A percentile compares a stretch with the other conserved stretches of the same genome.
phyloP scores from a whole-genome alignment of 2,113 vertebrate genomes.

The Gymnogyps californianus region DNA sequence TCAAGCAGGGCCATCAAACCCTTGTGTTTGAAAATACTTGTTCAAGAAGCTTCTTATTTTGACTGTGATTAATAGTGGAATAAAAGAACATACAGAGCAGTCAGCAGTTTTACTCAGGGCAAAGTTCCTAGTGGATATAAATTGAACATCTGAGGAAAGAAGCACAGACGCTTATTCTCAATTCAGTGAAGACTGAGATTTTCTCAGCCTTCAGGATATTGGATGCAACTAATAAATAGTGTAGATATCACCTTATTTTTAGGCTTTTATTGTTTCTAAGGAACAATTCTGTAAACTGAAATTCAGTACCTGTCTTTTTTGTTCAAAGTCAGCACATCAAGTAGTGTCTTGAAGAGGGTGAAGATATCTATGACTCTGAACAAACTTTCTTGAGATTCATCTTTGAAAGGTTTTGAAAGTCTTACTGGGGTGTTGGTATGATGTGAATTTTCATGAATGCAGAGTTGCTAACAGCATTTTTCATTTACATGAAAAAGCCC shows the following conservation, averaged over 20 bases:
- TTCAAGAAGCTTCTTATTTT: not conserved
- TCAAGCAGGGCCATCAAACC: not conserved
- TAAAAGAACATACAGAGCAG: not conserved
- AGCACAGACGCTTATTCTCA: not conserved
- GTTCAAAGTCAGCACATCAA: not conserved
- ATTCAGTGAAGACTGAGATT: not conserved
- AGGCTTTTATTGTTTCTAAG: not conserved
- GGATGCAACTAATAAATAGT: not conserved
- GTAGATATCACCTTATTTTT: not conserved
- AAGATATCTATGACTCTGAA: not conserved
- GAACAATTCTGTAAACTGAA: not conserved
- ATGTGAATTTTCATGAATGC: not conserved
- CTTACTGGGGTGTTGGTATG: not conserved
- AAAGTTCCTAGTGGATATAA: not conserved
- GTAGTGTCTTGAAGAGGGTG: not conserved
- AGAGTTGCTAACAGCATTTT: not conserved
- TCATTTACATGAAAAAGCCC: not conserved
- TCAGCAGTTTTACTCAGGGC: not conserved
- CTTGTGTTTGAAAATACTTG: not conserved
- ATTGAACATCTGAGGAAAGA: constrained; percentile 1
- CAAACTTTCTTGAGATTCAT: not conserved
- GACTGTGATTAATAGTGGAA: not conserved
- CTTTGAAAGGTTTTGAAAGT: not conserved
- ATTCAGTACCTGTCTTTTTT: not conserved
- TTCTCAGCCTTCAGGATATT: not conserved